These are phyloP conservation scores for Corythornis vintsioides DNA, from an alignment of 2,113 vertebrate genomes.

Conservation along the genomic window DNA sequence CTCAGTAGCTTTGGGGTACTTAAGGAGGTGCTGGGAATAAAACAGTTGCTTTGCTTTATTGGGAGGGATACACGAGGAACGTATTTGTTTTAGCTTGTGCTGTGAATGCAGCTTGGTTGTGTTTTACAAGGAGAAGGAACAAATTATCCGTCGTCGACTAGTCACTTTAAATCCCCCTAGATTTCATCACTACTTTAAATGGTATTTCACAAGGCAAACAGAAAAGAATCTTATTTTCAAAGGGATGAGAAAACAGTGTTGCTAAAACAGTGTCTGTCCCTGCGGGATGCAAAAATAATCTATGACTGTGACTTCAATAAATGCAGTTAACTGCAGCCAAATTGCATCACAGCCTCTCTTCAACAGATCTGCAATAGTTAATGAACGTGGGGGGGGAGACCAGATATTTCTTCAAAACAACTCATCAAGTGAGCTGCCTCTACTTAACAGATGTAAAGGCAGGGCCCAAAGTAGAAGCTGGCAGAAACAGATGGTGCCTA, in stretches of 20 bases:
- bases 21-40: slow-evolving; percentile 61
- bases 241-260: slow-evolving; percentile 62
- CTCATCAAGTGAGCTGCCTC: slow-evolving; percentile 76
- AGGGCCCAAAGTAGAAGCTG: slow-evolving; percentile 74
- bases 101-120: slow-evolving; percentile 25
- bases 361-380: slow-evolving; percentile 62
- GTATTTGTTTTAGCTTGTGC: slow-evolving; percentile 62
- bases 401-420: slow-evolving; percentile 75
- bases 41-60: slow-evolving; percentile 67
- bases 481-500: slow-evolving; percentile 85
- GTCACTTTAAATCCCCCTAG: slow-evolving; percentile 72
- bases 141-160: slow-evolving; percentile 57
- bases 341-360: slow-evolving; percentile 25
- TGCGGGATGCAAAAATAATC: slow-evolving; percentile 57
- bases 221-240: slow-evolving; percentile 43
- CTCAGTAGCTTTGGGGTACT: slow-evolving; percentile 71
- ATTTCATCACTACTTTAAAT: slow-evolving; percentile 70
- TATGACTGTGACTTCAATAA: slow-evolving; percentile 62
- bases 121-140: slow-evolving; percentile 69
- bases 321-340: slow-evolving; percentile 65
- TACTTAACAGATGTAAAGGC: slow-evolving; percentile 79
- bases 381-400: slow-evolving; percentile 44
- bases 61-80: slow-evolving; percentile 64
- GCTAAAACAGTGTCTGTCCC: slow-evolving; percentile 48
- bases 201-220: slow-evolving; percentile 39